Conservation (phyloP, 1,140 invertebrate genomes). For the Hylyphantes graminicola region DNA sequence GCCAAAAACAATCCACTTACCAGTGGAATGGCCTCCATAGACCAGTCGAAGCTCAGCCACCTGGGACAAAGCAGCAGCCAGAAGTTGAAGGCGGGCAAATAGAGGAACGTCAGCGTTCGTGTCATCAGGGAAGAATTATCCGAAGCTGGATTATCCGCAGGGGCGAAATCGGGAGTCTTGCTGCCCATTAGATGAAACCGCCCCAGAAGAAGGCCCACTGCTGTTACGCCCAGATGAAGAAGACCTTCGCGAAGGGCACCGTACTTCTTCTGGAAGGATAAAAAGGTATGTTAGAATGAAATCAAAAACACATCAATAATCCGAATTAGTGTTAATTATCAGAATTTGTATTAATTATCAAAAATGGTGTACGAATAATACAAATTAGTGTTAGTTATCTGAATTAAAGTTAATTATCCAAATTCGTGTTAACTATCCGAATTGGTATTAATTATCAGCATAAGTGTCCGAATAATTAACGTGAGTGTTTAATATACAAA, state of each 20-base stretch:
- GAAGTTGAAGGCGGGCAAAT: slow-evolving; percentile 88
- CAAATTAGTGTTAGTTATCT: too few relatives aligned
- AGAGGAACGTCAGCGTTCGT: slow-evolving; percentile 82
- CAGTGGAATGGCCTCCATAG: slow-evolving; percentile 90
- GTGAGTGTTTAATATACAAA: too few relatives aligned
- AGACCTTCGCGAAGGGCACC: slow-evolving; percentile 74
- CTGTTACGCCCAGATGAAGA: slow-evolving; percentile 72
- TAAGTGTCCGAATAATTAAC: too few relatives aligned
- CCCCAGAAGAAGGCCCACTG: slow-evolving; percentile 64
- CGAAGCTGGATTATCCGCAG: slow-evolving; percentile 69
- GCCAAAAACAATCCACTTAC: slow-evolving; percentile 70
- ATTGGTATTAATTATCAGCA: too few relatives aligned
- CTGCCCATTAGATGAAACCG: slow-evolving; percentile 66
- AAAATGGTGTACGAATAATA: too few relatives aligned
- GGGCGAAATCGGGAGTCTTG: slow-evolving; percentile 65
- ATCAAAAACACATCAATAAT: slow-evolving; percentile 1
- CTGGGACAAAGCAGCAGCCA: slow-evolving; percentile 83
- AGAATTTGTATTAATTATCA: too few relatives aligned
- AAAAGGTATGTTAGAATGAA: slow-evolving; percentile 29
- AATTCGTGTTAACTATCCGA: too few relatives aligned
- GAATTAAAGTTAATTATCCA: too few relatives aligned
- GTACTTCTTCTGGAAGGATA: slow-evolving; percentile 70
- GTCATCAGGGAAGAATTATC: slow-evolving; percentile 65
- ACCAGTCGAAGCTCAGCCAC: slow-evolving; percentile 92
- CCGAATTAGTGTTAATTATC: background rate